Conservation (phyloP, 2,888 invertebrate species). For the Panzeria rudis region DNA sequence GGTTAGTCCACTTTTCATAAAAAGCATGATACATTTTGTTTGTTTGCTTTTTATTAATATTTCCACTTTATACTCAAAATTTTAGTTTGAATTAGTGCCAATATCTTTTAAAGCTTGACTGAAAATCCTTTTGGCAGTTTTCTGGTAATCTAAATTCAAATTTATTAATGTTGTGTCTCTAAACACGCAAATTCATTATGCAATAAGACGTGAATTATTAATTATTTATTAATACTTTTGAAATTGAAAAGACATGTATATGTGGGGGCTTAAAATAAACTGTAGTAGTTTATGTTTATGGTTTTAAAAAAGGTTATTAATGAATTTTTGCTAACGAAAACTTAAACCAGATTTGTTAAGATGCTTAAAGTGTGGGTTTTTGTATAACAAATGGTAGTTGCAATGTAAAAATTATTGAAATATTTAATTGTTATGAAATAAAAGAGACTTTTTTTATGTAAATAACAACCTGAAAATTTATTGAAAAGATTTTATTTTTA, state of each 20-base stretch:
- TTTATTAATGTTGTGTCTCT: conserved; percentile 4
- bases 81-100: not conserved
- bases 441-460: too few species aligned
- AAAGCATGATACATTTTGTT: not conserved
- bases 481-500: too few species aligned
- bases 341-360: conserved; percentile 2
- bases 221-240: conserved; percentile 26
- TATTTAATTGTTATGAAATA: too few species aligned
- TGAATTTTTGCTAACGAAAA: not conserved
- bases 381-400: not conserved
- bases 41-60: not conserved
- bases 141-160: conserved; percentile 3
- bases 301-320: not conserved
- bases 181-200: not conserved
- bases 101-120: not conserved
- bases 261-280: conserved; percentile 22
- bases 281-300: conserved; percentile 18
- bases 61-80: not conserved
- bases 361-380: not conserved
- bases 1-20: not conserved
- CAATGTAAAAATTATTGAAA: not conserved
- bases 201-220: conserved; percentile 49
- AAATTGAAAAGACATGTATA: conserved; percentile 19
- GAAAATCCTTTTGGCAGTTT: conserved; percentile 41
- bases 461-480: too few species aligned